Evolutionary conservation across 1,140 invertebrate genomes (phyloP).

Genomic region (Cyclargus thomasi): DNA sequence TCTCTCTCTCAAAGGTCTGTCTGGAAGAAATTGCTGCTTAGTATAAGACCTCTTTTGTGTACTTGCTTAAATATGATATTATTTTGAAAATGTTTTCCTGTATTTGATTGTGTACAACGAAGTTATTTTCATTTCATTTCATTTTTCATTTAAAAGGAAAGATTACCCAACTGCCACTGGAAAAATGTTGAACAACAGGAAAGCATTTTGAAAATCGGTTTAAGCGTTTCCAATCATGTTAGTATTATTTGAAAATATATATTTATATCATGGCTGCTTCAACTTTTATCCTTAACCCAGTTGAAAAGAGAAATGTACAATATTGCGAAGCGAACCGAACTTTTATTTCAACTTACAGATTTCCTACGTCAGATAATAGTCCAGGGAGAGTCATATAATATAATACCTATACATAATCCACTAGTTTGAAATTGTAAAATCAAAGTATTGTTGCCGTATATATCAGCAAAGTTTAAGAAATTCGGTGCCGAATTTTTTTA

Average conservation of each 20-base stretch:
- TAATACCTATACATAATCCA: not conserved
- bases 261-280: not conserved
- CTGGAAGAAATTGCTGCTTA: too few relatives aligned
- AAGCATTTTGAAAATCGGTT: not conserved
- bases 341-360: slow-evolving; percentile 3
- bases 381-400: not conserved
- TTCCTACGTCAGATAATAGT: slow-evolving; percentile 1
- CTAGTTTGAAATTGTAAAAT: not conserved
- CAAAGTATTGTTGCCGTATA: not conserved
- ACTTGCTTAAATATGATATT: too few relatives aligned
- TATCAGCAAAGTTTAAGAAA: too few relatives aligned
- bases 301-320: slow-evolving; percentile 1
- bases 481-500: too few relatives aligned
- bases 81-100: too few relatives aligned
- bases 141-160: too few relatives aligned
- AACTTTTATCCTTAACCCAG: slow-evolving; percentile 3
- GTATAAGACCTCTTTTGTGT: too few relatives aligned
- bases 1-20: too few relatives aligned
- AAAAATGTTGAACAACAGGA: not conserved
- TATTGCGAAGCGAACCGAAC: not conserved
- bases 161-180: too few relatives aligned
- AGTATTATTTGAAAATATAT: not conserved
- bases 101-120: too few relatives aligned
- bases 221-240: not conserved
- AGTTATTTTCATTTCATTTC: too few relatives aligned